Percentiles rank a stretch among this genome's conserved stretches.
phyloP scores from a whole-genome alignment of 2,797 vertebrate species.

The Crenuchus spilurus region DNA sequence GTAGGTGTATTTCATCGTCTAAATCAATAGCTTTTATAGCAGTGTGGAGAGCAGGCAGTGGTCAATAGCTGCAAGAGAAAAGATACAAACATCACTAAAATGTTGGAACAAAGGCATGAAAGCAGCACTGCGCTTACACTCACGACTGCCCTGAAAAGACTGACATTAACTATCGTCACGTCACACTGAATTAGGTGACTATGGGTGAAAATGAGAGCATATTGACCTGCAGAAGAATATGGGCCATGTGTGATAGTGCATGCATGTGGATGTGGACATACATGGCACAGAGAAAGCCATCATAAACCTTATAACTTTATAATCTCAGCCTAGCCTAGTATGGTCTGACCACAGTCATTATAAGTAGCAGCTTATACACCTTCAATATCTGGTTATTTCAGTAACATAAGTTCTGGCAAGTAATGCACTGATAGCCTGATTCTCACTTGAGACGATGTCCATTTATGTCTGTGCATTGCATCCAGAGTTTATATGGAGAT shows the following conservation, averaged over 20 bases:
- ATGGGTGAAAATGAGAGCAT: slow-evolving; percentile 1
- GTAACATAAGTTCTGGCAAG: no score
- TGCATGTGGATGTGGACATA: background rate
- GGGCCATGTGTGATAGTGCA: background rate
- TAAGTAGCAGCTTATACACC: no score
- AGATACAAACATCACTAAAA: slow-evolving; percentile 23
- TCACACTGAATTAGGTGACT: background rate
- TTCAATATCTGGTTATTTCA: no score
- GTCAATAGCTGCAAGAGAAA: slow-evolving; percentile 48
- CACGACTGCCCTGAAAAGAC: slow-evolving; percentile 13
- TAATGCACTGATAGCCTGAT: no score
- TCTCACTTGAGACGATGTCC: no score
- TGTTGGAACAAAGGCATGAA: slow-evolving; percentile 25
- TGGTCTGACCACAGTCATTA: no score
- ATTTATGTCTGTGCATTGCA: no score
- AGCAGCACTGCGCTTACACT: slow-evolving; percentile 9
- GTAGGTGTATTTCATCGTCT: slow-evolving; percentile 22
- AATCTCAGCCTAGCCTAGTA: no score
- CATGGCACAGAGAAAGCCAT: no score
- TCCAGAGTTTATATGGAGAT: no score
- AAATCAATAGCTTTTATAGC: slow-evolving; percentile 38
- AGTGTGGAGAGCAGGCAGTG: slow-evolving; percentile 4
- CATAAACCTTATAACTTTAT: no score
- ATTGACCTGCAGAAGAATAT: slow-evolving; percentile 3
- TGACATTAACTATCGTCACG: slow-evolving; percentile 7